phyloP scores from a whole-genome alignment of 2,797 vertebrate genomes.

The Clarias platycephalus region DNA sequence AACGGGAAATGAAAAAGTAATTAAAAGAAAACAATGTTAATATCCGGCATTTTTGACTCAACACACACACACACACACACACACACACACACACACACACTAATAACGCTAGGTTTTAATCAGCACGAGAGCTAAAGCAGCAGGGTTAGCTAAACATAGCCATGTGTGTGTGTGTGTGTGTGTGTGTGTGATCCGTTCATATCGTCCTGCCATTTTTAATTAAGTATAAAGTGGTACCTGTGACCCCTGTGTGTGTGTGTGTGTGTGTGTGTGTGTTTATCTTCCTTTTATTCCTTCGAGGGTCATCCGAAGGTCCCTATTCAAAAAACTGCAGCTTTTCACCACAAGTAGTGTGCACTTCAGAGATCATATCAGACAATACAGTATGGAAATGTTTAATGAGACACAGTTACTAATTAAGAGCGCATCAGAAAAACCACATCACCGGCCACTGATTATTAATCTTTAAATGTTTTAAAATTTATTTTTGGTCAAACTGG shows the following conservation, averaged over 20 bases:
- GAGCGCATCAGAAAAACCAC: background rate
- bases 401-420: background rate
- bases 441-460: background rate
- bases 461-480: background rate
- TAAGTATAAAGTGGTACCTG: conserved; percentile 66
- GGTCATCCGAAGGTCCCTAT: conserved; percentile 29
- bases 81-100: conserved; percentile 69
- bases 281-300: conserved; percentile 57
- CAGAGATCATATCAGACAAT: background rate
- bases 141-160: conserved; percentile 79
- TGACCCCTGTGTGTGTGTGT: conserved; percentile 37
- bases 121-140: conserved; percentile 76
- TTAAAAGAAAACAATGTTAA: conserved; percentile 80
- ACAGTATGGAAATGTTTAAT: background rate
- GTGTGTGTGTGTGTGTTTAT: conserved; percentile 20
- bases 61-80: conserved; percentile 62
- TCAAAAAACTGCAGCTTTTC: conserved; percentile 3
- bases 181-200: conserved; percentile 61
- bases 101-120: conserved; percentile 81
- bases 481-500: background rate
- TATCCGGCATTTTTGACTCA: conserved; percentile 65
- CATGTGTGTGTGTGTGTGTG: conserved; percentile 55
- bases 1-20: conserved; percentile 76
- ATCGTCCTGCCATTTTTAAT: conserved; percentile 67
- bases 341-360: background rate